Conservation (phyloP, 2,113 vertebrate genomes). For the Nerophis lumbriciformis region DNA sequence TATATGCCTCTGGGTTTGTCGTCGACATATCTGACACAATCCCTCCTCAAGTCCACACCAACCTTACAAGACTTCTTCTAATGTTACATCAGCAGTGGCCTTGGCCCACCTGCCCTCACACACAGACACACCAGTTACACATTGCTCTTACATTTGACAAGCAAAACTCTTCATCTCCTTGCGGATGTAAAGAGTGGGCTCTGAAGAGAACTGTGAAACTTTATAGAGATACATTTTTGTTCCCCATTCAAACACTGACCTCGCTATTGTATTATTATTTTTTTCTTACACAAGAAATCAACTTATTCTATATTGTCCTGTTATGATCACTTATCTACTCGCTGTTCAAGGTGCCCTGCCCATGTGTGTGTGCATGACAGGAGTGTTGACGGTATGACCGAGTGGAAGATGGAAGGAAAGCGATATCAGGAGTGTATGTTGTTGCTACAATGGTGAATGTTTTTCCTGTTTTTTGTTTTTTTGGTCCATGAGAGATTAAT, state of each 20-base stretch:
- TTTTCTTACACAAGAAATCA: constrained; percentile 57
- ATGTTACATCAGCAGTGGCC: constrained; percentile 63
- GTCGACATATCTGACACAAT: constrained; percentile 51
- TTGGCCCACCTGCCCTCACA: constrained; percentile 44
- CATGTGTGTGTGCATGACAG: constrained; percentile 64
- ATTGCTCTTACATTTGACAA: constrained; percentile 72
- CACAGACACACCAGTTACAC: constrained; percentile 45
- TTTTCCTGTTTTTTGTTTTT: constrained; percentile 6
- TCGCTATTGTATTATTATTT: constrained; percentile 64
- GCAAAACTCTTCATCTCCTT: constrained; percentile 63
- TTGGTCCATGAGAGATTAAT: constrained; percentile 57
- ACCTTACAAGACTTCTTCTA: constrained; percentile 48
- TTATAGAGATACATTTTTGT: constrained; percentile 53
- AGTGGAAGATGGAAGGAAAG: constrained; percentile 46
- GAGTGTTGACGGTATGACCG: constrained; percentile 47
- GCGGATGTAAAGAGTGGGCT: constrained; percentile 48
- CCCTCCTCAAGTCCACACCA: constrained; percentile 48
- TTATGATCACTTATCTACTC: constrained; percentile 68
- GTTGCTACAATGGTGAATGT: constrained; percentile 64
- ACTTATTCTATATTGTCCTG: constrained; percentile 60
- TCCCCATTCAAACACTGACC: constrained; percentile 71
- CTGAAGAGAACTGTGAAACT: constrained; percentile 56
- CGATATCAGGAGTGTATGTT: constrained; percentile 53
- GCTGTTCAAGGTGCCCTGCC: constrained; percentile 67
- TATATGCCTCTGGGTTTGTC: constrained; percentile 66